Base-by-base conservation (phyloP, 92 coral and sea anemone genomes). In the Palythoa grandiflora region DNA sequence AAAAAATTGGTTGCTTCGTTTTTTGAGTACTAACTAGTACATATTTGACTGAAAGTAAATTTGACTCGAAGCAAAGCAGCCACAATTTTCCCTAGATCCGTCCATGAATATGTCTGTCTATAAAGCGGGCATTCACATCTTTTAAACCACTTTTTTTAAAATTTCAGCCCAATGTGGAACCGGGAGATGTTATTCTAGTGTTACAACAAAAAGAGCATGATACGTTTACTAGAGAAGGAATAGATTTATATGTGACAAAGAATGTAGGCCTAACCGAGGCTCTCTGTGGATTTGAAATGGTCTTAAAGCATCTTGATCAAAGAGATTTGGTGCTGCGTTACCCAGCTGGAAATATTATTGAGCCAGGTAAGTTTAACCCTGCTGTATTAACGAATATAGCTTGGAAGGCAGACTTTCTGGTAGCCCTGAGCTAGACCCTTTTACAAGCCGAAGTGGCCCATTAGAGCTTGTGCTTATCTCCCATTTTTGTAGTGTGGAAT, bases 221-320 rank as follows among this genome's bases (percentile, higher is more conserved):
- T 3, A 68, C 88, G 11, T 96, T 96, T 53, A 92, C 87, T 16
- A 89, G 99, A 48, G 93, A 87, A 19, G 97, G 97, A 12, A 89
- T 79, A 50, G 99, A 96, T 81, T 87, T 96, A 75, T 91, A 72
- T 79, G 91, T 96, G 85, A 89, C 95, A 2, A 96, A 95, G 86
- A 93, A 87, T 68, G 91, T 96, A 60, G 89, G 93, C 44, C 92
- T 96, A 13, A 91, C 96, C 1, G 99, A 96, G 83, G 96, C 99
- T 5, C 87, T 96, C 44, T 96, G 99, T 90, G 99, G 99, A 21
- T 96, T 96, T 86, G 98, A 96, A 55, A 93, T 96, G 94, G 96
- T 95, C 20, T 80, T 96, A 83, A 96, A 96, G 40, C 99, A 96
- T 84, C 92, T 96, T 77, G 99, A 96, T 91, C 91, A 92, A 38